Conservation (phyloP, 1,140 invertebrate genomes). For the Ridgeia piscesae region DNA sequence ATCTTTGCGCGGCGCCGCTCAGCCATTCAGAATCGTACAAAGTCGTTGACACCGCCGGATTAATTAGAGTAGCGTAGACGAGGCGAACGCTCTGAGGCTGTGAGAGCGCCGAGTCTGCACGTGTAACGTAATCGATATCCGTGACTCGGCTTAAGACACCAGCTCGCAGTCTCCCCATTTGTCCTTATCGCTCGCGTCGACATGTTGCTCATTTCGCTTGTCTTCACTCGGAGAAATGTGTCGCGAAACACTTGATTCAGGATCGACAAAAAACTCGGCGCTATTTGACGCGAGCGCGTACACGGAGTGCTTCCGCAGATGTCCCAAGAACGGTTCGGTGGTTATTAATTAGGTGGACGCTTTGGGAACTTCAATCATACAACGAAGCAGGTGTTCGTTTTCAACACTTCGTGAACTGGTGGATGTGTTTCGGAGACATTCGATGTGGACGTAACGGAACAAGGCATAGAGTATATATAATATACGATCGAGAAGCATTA, state of each 20-base stretch:
- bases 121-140: not conserved
- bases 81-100: not conserved
- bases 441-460: not conserved
- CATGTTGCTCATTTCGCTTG: not conserved
- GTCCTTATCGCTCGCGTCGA: not conserved
- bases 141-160: not conserved
- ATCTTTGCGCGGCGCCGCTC: not conserved
- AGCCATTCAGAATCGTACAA: not conserved
- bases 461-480: not conserved
- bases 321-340: not conserved
- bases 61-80: not conserved
- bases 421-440: not conserved
- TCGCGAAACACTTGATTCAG: not conserved
- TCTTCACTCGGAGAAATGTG: not conserved
- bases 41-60: not conserved
- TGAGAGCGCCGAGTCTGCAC: not conserved
- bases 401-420: not conserved
- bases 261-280: not conserved
- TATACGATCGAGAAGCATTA: not conserved
- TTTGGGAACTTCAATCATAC: not conserved
- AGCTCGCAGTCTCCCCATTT: not conserved
- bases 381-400: not conserved
- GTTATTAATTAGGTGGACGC: not conserved
- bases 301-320: not conserved
- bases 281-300: not conserved